These are phyloP conservation scores for Amblyopsis rosae DNA, from an alignment of 2,113 vertebrate species.

Conservation along the genomic window DNA sequence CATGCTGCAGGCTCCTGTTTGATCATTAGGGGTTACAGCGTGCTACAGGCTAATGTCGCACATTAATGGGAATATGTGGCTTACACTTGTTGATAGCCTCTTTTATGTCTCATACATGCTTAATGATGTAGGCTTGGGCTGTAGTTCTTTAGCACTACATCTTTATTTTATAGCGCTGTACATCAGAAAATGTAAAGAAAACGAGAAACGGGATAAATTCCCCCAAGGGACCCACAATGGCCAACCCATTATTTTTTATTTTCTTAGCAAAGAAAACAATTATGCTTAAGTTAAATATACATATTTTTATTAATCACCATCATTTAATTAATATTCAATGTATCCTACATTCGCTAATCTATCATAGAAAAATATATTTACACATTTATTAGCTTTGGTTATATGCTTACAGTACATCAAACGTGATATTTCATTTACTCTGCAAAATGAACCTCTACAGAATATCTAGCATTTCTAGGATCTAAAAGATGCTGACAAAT, in stretches of 20 bases:
- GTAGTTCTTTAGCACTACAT: constrained; percentile 29
- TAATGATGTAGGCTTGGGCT: constrained; percentile 41
- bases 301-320: too few species aligned
- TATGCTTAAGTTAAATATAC: too few species aligned
- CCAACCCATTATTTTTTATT: too few species aligned
- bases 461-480: constrained; percentile 18
- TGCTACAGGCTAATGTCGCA: constrained; percentile 63
- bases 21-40: constrained; percentile 61
- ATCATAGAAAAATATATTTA: too few species aligned
- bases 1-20: constrained; percentile 40
- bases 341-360: too few species aligned
- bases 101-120: constrained; percentile 57
- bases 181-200: too few species aligned
- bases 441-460: not conserved
- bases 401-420: not conserved
- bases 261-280: too few species aligned
- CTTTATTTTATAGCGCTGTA: constrained; percentile 29
- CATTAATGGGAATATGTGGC: constrained; percentile 64
- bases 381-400: not conserved
- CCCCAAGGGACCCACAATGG: too few species aligned
- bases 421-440: not conserved
- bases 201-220: too few species aligned
- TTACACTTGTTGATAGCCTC: constrained; percentile 60
- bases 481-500: constrained; percentile 32
- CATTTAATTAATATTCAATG: too few species aligned